Evolutionary conservation across 2,888 invertebrate genomes (phyloP), one percentile per base, ranked within the genome.

Genomic region (Eucera pruinosa): DNA sequence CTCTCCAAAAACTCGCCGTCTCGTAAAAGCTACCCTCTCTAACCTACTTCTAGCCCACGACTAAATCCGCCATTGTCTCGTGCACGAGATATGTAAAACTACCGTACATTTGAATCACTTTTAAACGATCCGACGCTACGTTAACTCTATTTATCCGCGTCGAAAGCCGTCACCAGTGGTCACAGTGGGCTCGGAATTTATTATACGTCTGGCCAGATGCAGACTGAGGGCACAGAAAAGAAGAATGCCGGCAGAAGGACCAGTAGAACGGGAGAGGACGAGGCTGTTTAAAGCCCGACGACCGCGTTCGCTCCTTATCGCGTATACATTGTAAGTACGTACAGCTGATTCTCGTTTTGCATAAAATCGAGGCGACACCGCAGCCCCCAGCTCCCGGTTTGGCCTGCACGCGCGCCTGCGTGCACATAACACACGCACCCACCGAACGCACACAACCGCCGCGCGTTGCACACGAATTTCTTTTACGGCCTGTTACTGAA

Each of bases 401-500:
- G 70, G 68, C 62, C 33, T 52, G 62, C 43, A 61, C 60, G 61
- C 57, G 50, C 57, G 52, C n/a, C 43, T 41, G 20, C 54, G 41
- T 25, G 11, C 50, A 3, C 33, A 3, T 7, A 5, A 33, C 33
- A 7, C 25, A 13, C 15, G 30, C 45, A 47, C 47, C 41, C 67
- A 30, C 55, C 7, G 4, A 36, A 61, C 70, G 9, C 18, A 23
- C 30, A 13, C 30, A 36, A 36, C 0, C 13, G 15, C 18, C 27
- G 23, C 20, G 33, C 41, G 50, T 66, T 73, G 66, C 66, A 75
- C 72, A 84, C 78, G 74, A 80, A 85, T 78, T 82, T 85, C 78
- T 81, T 88, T 88, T 84, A 84, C 78, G 70, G 67, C 52, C 79
- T 66, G 81, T 83, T 84, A 78, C 77, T 78, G 78, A 84, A 87